Evolutionary conservation across 30 jellyfish, hydroid and myxozoan genomes (phyloP), one percentile per base, ranked within the genome.

Genomic region (Hydra vulgaris): DNA sequence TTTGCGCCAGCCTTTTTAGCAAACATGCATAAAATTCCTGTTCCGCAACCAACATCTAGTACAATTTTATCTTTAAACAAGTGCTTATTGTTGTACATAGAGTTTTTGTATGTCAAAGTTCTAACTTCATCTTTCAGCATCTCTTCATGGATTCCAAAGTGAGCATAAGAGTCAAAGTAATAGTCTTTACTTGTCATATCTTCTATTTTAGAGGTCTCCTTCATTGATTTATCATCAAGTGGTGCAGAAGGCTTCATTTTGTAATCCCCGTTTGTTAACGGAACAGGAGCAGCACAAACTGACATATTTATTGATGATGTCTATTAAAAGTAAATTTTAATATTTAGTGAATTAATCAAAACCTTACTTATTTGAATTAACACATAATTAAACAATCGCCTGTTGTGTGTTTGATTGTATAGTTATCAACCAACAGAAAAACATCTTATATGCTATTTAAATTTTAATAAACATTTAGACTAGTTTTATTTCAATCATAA

Each of bases 1-100:
- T 94, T 94, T 25, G 99, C 99, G 20, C 99, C 99, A 76, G 99
- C 99, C 71, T 94, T 89, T 17, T 88, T 96, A 22, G 99, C 99
- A 89, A 94, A 94, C 96, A 94, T 88, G 79, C 97, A 66, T 24
- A 94, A 81, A 56, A 94, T 94, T 17, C 99, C 99, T 66, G 99
- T 94, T 61, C 99, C 99, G 84, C 99, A 94, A 26, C 99, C 99
- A 78, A 94, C 99, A 87, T 94, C 99, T 52, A 94, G 84, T 0
- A 94, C 99, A 25, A 94, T 74, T 81, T 94, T 94, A 27, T 80
- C 99, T 77, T 89, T 88, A 81, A 94, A 94, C 81, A 94, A 81
- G 71, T 94, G 96, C 71, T 82, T 85, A 80, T 94, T 94, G 79
- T 89, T 95, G 81, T 88, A 94, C 97, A 94, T 94, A 25, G 99